Evolutionary conservation across 2,113 vertebrate genomes (phyloP).

Genomic region (Plectropomus leopardus): DNA sequence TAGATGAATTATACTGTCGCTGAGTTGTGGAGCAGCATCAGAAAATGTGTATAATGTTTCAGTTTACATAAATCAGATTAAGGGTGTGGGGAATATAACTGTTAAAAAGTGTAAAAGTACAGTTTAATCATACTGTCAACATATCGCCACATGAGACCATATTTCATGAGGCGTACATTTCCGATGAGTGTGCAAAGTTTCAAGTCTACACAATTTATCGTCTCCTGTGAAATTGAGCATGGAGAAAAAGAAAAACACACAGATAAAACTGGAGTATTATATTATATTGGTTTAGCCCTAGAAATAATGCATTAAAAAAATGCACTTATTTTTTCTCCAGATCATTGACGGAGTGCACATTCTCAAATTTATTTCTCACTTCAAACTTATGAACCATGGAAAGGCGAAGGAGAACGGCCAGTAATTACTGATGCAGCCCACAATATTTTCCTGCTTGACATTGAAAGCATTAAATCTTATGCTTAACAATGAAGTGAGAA

Average conservation of each 20-base stretch:
- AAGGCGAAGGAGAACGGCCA: slow-evolving; percentile 12
- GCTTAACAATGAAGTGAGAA: slow-evolving; percentile 43
- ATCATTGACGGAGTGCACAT: slow-evolving; percentile 8
- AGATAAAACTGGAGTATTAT: background rate
- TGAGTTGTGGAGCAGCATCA: background rate
- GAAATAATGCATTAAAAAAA: background rate
- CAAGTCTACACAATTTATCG: slow-evolving; percentile 1
- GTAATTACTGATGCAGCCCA: slow-evolving; percentile 40
- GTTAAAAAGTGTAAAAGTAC: slow-evolving; percentile 24
- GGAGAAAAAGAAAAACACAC: slow-evolving; percentile 2
- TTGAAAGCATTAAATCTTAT: slow-evolving; percentile 61
- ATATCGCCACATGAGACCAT: slow-evolving; percentile 13
- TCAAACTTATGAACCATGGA: slow-evolving; percentile 36
- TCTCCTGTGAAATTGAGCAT: slow-evolving; percentile 20
- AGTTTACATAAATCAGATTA: slow-evolving; percentile 9
- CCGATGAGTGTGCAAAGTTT: slow-evolving; percentile 12
- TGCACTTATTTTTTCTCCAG: background rate
- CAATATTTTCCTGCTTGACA: slow-evolving; percentile 42
- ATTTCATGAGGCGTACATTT: slow-evolving; percentile 22
- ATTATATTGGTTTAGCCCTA: background rate
- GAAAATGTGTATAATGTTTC: slow-evolving; percentile 18
- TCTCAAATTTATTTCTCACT: slow-evolving; percentile 42
- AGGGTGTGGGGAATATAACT: background rate
- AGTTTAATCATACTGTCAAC: slow-evolving; percentile 29
- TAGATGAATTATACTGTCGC: background rate